Percentiles rank a stretch among this genome's conserved stretches.
Evolutionary conservation across 2,888 invertebrate genomes (phyloP).

Genomic region (Lycia hirtaria): DNA sequence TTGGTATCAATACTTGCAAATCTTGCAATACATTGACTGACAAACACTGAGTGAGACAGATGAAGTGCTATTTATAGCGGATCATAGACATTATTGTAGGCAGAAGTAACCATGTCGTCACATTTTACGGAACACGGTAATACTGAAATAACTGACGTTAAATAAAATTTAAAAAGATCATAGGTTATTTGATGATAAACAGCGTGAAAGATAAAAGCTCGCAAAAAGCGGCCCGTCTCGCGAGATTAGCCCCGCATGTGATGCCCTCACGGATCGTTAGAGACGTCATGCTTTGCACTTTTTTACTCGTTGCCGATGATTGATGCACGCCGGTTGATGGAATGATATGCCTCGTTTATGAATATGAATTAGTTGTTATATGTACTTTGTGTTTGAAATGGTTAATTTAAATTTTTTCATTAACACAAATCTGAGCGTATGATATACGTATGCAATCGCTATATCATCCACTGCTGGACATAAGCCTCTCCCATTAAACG

Average conservation of each 20-base stretch:
- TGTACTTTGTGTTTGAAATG: constrained; percentile 15
- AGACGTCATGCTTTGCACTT: constrained; percentile 29
- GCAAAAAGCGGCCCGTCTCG: constrained; percentile 15
- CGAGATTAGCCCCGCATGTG: constrained; percentile 20
- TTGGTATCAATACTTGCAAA: too few relatives aligned
- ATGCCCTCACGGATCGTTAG: constrained; percentile 20
- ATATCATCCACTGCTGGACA: too few relatives aligned
- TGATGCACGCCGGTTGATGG: constrained; percentile 31
- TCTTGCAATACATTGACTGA: neutral
- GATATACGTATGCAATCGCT: too few relatives aligned
- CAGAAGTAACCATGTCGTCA: neutral
- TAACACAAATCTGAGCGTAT: too few relatives aligned
- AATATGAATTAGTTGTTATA: constrained; percentile 25
- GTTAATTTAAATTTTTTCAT: too few relatives aligned
- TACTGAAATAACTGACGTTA: too few relatives aligned
- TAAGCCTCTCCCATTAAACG: too few relatives aligned
- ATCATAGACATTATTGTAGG: neutral
- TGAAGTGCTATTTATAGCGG: neutral
- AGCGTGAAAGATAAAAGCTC: constrained; percentile 6
- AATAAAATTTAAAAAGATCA: constrained; percentile 4
- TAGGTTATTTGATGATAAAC: constrained; percentile 4
- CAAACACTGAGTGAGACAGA: neutral
- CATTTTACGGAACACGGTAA: neutral
- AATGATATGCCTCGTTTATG: constrained; percentile 30
- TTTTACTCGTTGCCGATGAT: constrained; percentile 32